phyloP scores from a whole-genome alignment of 2,113 vertebrate species.

The Uria lomvia region DNA sequence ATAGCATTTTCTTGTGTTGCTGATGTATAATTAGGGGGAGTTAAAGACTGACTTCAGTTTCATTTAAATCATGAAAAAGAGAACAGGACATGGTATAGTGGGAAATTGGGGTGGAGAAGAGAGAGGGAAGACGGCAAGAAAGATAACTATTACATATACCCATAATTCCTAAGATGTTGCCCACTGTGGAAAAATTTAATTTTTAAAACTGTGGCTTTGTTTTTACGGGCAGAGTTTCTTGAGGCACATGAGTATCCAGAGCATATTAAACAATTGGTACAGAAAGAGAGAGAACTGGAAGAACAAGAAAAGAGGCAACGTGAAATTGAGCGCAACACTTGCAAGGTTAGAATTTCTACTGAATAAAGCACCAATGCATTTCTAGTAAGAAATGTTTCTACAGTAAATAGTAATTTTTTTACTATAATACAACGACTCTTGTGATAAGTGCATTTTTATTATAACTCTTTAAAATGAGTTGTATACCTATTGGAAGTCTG shows the following conservation, averaged over 20 bases:
- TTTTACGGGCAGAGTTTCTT: constrained; percentile 83
- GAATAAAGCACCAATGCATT: background rate
- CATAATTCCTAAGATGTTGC: background rate
- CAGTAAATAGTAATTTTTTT: background rate
- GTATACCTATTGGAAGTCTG: background rate
- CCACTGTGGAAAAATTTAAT: background rate
- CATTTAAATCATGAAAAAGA: background rate
- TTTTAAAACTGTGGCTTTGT: background rate
- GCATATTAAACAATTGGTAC: constrained; percentile 91
- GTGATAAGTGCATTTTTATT: background rate
- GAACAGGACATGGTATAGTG: background rate
- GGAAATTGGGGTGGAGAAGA: background rate
- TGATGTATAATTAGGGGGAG: background rate
- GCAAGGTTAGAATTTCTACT: constrained; percentile 83
- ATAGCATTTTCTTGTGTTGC: background rate
- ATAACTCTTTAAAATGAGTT: background rate
- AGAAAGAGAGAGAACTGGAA: constrained; percentile 93
- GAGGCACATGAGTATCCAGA: constrained; percentile 90
- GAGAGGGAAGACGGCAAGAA: background rate
- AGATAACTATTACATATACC: background rate
- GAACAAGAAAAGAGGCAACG: constrained; percentile 96
- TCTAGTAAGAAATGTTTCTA: background rate
- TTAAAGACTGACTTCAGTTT: background rate
- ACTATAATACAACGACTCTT: background rate
- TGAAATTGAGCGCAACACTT: constrained; percentile 97